Percentiles rank a stretch among this genome's conserved stretches.
Conservation (phyloP, 1,140 invertebrate genomes). For the Drosophila sulfurigaster region DNA sequence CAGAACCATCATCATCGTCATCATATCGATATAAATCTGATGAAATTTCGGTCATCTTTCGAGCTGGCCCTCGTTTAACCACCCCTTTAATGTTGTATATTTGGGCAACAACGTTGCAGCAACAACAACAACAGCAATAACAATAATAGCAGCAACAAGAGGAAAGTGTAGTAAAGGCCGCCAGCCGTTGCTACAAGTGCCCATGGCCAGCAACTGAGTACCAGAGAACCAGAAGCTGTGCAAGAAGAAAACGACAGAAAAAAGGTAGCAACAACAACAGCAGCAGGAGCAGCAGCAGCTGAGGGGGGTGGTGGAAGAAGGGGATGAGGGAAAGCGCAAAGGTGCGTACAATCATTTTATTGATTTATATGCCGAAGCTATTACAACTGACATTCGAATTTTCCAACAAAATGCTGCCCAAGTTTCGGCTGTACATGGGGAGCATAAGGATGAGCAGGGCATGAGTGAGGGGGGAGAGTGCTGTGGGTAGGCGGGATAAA, state of each 20-base stretch:
- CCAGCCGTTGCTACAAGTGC: slow-evolving; percentile 64
- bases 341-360: slow-evolving; percentile 84
- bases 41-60: slow-evolving; percentile 1
- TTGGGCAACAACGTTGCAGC: slow-evolving; percentile 72
- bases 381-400: slow-evolving; percentile 84
- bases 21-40: slow-evolving; percentile 1
- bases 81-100: slow-evolving; percentile 59
- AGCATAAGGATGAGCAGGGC: not conserved
- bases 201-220: slow-evolving; percentile 51
- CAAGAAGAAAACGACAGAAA: slow-evolving; percentile 21
- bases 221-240: slow-evolving; percentile 45
- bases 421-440: slow-evolving; percentile 43
- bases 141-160: slow-evolving; percentile 30
- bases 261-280: slow-evolving; percentile 29
- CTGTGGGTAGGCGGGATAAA: not conserved
- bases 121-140: slow-evolving; percentile 56
- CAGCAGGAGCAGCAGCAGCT: too few relatives aligned
- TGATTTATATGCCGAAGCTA: slow-evolving; percentile 84
- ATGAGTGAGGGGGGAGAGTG: not conserved
- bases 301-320: not conserved
- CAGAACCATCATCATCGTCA: not conserved
- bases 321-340: slow-evolving; percentile 51
- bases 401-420: slow-evolving; percentile 68
- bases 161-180: slow-evolving; percentile 48
- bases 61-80: slow-evolving; percentile 47